These are phyloP conservation scores for Dorcus parallelipipedus DNA, from an alignment of 2,888 invertebrate species.

Conservation along the genomic window DNA sequence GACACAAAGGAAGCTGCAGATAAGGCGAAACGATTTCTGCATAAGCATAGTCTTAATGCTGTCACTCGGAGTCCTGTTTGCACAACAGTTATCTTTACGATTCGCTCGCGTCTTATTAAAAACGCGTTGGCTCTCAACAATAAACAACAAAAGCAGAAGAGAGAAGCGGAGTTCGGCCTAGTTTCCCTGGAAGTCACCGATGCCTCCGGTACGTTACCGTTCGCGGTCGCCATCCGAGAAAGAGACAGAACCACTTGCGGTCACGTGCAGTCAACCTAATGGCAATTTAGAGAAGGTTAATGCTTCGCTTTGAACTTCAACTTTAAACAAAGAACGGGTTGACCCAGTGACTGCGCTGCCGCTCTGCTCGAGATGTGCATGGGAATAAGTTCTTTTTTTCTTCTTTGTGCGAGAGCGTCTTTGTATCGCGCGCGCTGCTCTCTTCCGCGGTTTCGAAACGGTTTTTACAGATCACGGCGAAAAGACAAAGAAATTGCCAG, in stretches of 20 bases:
- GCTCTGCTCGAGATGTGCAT: slow-evolving; percentile 21
- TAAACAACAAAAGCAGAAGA: too few relatives aligned
- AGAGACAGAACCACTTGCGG: background rate
- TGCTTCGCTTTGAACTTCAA: slow-evolving; percentile 38
- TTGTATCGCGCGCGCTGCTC: background rate
- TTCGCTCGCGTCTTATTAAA: too few relatives aligned
- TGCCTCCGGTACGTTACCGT: background rate
- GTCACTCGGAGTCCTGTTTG: too few relatives aligned
- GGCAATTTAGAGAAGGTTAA: slow-evolving; percentile 31
- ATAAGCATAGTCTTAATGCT: too few relatives aligned
- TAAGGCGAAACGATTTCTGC: too few relatives aligned
- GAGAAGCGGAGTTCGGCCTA: too few relatives aligned
- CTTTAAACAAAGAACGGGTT: slow-evolving; percentile 33
- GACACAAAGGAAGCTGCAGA: too few relatives aligned
- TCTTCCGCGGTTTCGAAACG: slow-evolving; percentile 3
- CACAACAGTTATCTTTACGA: too few relatives aligned
- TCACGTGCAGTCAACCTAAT: background rate
- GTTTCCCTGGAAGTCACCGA: background rate
- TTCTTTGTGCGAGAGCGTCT: background rate
- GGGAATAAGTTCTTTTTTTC: slow-evolving; percentile 15
- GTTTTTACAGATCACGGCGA: slow-evolving; percentile 3
- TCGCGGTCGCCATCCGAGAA: background rate
- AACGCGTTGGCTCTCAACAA: too few relatives aligned
- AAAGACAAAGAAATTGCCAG: slow-evolving; percentile 1
- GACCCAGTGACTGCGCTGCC: slow-evolving; percentile 26